These are phyloP conservation scores for Geococcyx californianus DNA, from an alignment of 2,113 vertebrate genomes.

Conservation along the genomic window DNA sequence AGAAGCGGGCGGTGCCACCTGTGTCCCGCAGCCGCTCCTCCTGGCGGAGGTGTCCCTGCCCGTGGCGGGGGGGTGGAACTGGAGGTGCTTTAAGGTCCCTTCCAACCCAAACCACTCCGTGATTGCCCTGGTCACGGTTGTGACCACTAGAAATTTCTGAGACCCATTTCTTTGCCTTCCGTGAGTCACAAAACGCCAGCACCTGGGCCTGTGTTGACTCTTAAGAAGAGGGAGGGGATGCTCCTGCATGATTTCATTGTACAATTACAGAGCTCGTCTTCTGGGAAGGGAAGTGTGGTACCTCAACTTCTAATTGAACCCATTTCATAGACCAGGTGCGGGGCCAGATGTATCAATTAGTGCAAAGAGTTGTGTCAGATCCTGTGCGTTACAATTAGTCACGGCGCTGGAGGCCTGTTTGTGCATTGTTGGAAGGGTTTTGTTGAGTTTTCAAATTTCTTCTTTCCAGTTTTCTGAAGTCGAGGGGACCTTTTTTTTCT, in stretches of 20 bases:
- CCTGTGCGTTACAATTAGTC: neutral
- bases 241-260: neutral
- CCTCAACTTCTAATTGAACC: slow-evolving; percentile 29
- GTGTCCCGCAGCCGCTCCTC: no score
- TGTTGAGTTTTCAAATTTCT: neutral
- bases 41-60: no score
- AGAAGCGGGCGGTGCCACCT: no score
- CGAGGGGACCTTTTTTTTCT: neutral
- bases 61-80: no score
- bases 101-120: no score
- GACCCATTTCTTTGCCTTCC: neutral
- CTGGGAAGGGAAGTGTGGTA: slow-evolving; percentile 26
- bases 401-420: neutral
- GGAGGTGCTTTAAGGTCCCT: no score
- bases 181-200: slow-evolving; percentile 9
- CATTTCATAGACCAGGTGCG: neutral
- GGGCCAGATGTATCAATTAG: neutral
- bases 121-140: neutral
- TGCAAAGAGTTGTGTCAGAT: slow-evolving; percentile 25
- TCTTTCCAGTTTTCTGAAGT: neutral
- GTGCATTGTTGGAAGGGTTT: neutral
- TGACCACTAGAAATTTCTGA: neutral
- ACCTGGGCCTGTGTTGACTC: neutral
- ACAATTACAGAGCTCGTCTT: neutral
- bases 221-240: neutral